phyloP scores from a whole-genome alignment of 2,888 invertebrate genomes.

The Calliphora vomitoria region DNA sequence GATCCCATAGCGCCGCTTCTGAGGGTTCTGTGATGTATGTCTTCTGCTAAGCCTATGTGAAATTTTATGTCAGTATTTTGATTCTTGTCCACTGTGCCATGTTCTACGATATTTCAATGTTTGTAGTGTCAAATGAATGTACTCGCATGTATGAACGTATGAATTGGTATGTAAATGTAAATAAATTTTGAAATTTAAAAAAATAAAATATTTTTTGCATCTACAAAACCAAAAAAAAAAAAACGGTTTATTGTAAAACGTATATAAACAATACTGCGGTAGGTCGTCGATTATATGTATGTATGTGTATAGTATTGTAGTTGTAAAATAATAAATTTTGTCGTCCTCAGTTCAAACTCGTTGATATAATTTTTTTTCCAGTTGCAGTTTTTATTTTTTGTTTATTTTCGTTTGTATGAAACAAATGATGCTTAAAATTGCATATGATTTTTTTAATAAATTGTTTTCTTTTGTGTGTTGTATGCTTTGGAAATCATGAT shows the following conservation, averaged over 20 bases:
- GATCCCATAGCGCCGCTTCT: too few species aligned
- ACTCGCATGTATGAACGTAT: background rate
- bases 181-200: constrained; percentile 24
- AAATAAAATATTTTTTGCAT: background rate
- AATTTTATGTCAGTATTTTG: background rate
- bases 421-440: constrained; percentile 61
- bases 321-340: constrained; percentile 49
- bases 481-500: background rate
- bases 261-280: constrained; percentile 39
- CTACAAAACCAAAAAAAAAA: background rate
- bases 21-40: too few species aligned
- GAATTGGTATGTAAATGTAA: constrained; percentile 31
- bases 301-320: background rate
- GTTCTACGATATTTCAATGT: constrained; percentile 16
- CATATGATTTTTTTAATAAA: constrained; percentile 22
- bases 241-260: constrained; percentile 20
- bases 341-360: background rate
- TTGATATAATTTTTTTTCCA: background rate
- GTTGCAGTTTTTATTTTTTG: constrained; percentile 1
- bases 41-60: too few species aligned
- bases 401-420: constrained; percentile 34
- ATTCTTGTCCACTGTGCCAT: background rate
- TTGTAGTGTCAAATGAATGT: background rate
- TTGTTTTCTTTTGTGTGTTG: constrained; percentile 1
- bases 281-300: background rate